Evolutionary conservation across 2,797 vertebrate genomes (phyloP), one percentile per base, ranked within the genome.

Genomic region (Mormyrus proboscirostris): DNA sequence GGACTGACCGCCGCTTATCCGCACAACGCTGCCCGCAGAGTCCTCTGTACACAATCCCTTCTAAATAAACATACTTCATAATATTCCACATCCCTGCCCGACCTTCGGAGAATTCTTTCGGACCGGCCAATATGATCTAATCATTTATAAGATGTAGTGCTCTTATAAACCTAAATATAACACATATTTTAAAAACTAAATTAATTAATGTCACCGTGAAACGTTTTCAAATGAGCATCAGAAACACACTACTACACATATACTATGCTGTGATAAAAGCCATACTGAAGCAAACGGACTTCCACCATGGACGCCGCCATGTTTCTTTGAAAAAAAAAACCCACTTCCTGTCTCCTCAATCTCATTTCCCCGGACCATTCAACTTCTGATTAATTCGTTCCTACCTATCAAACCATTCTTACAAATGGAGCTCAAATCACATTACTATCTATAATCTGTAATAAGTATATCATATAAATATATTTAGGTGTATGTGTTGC

Each of bases 41-140:
- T 25, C 86, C 1, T 4, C 16, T 65, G 14, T 91, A n/a, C 4
- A 51, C 33, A 12, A 88, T 62, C 19, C 76, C 49, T 1, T 88
- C 86, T 16, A 83, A 0, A 49, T 49, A 44, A 12, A 88, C 59
- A 73, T 55, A 47, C 51, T 4, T 91, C 9, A 90, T 83, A 76
- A 86, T 25, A 22, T 89, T 89, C 92, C 91, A 92, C 93, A 94
- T 93, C 0, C 12, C 91, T 16, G 69, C 7, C 22, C 10, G 38
- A 38, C 33, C 16, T 29, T 89, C 0, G 89, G 62, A 69, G 47
- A 9, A 79, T 44, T 79, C 2, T n/a, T 49, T 22, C 19, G 25
- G 47, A 50, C 41, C 16, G 22, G 0, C 22, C 47, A 83, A 83
- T 25, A 4, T 29, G 29, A 29, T 25, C 41, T 50, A 84, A 47